These are phyloP conservation scores for Sycon ciliatum DNA, from an alignment of 37 sponge, comb jelly and placozoan genomes.

Conservation along the genomic window DNA sequence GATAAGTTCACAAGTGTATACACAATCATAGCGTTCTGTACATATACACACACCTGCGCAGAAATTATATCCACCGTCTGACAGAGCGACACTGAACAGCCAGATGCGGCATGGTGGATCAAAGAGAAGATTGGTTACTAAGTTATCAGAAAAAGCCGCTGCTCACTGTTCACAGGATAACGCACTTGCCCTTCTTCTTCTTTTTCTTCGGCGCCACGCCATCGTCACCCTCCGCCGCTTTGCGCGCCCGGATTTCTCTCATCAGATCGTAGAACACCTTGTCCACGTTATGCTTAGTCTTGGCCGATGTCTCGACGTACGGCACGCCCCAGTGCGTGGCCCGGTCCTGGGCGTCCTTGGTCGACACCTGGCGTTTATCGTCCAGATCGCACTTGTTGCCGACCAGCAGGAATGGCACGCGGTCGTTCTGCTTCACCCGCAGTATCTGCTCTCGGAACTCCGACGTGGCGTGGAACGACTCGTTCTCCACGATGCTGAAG, in stretches of 20 bases:
- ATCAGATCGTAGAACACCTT: conserved; percentile 64
- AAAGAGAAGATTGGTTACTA: too few species aligned
- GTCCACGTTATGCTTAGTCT: conserved; percentile 76
- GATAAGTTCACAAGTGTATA: too few species aligned
- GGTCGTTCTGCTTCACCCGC: conserved; percentile 63
- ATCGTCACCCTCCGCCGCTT: too few species aligned
- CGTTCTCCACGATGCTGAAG: conserved; percentile 69
- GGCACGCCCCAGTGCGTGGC: conserved; percentile 68
- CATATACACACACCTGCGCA: too few species aligned
- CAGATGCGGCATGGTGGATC: too few species aligned
- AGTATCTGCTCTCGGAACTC: conserved; percentile 82
- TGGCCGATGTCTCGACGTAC: conserved; percentile 90
- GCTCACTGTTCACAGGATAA: too few species aligned
- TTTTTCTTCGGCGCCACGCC: too few species aligned
- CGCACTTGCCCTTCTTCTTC: too few species aligned
- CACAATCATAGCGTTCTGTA: too few species aligned
- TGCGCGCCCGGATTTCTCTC: conserved; percentile 19
- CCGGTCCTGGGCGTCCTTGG: conserved; percentile 50
- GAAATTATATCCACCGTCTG: too few species aligned
- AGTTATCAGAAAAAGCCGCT: too few species aligned
- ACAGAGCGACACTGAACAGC: too few species aligned
- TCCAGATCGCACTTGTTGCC: conserved; percentile 72
- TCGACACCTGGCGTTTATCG: conserved; percentile 43
- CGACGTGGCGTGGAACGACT: conserved; percentile 56
- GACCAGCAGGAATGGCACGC: conserved; percentile 63